Evolutionary conservation across 2,113 vertebrate species (phyloP), one percentile per base, ranked within the genome.

Genomic region (Apaloderma vittatum): DNA sequence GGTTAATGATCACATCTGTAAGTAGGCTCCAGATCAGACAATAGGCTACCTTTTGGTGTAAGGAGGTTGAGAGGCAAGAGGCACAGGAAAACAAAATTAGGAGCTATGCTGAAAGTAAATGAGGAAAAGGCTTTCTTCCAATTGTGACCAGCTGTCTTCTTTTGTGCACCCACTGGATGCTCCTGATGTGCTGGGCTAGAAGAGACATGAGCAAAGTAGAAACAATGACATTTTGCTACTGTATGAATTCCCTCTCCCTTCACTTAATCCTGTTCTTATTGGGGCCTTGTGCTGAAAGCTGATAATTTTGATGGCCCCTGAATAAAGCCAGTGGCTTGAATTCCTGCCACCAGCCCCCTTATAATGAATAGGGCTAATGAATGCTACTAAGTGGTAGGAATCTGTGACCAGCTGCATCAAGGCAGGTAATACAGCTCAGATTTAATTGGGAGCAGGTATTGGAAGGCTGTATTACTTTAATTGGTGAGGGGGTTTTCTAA

Each of bases 381-480:
- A 99, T 99, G 98, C 95, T 94, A 95, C 98, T 98, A 98, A 98
- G 98, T 98, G 98, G 98, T 98, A 98, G 98, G 98, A 99, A 98
- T 99, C 98, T 98, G 98, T 98, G 98, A 98, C 98, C 99, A 98
- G 99, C 98, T 98, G 98, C 98, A 99, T 98, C 98, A 98, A 99
- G 98, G 99, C 99, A 99, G 99, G 99, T 99, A 99, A 99, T 99
- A 98, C 99, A 98, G 98, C 99, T 99, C 99, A 96, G 98, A 98
- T 99, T 99, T 99, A 99, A 99, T 99, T 99, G 99, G 99, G 98
- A 99, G 99, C 99, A 99, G 99, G 99, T 99, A 99, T 99, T 99
- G 99, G 99, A 99, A 98, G 98, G 98, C 99, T 99, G 99, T 99
- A 99, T 99, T 99, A 99, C 99, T 99, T 99, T 99, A 99, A 99